A percentile compares a stretch with the other conserved stretches of the same genome.
phyloP scores from a whole-genome alignment of 2,113 vertebrate species.

The Cynopterus brachyotis region DNA sequence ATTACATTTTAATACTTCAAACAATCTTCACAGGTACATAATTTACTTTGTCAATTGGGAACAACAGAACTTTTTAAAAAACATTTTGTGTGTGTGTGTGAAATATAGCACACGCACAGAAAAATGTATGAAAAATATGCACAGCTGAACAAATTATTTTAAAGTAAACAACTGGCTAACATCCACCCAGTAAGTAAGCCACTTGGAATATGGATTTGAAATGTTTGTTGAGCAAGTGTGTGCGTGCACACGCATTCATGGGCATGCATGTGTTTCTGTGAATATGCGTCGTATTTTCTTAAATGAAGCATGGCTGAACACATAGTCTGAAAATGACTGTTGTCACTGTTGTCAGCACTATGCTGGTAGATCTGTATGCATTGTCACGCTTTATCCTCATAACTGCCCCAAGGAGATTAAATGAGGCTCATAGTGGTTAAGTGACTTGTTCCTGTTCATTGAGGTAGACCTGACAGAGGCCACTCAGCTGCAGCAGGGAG shows the following conservation, averaged over 20 bases:
- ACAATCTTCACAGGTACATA: neutral
- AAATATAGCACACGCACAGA: neutral
- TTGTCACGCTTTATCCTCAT: neutral
- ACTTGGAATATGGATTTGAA: neutral
- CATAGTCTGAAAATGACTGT: neutral
- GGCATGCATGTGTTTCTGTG: neutral
- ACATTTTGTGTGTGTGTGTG: neutral
- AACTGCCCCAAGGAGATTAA: neutral
- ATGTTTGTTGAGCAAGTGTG: neutral
- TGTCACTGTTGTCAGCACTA: neutral
- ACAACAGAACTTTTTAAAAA: neutral
- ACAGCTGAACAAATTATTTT: conserved; percentile 20
- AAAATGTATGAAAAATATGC: neutral
- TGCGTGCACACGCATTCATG: neutral
- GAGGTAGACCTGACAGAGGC: neutral
- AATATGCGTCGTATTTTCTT: neutral
- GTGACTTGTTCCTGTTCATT: neutral
- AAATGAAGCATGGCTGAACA: neutral
- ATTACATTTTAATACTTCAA: conserved; percentile 10
- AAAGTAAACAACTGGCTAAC: conserved; percentile 7
- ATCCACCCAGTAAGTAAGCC: neutral
- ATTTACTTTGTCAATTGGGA: neutral
- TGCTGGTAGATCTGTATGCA: neutral
- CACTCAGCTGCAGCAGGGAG: neutral
- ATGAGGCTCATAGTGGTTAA: neutral